Evolutionary conservation across 2,113 vertebrate species (phyloP).

Genomic region (Poecilia latipinna): DNA sequence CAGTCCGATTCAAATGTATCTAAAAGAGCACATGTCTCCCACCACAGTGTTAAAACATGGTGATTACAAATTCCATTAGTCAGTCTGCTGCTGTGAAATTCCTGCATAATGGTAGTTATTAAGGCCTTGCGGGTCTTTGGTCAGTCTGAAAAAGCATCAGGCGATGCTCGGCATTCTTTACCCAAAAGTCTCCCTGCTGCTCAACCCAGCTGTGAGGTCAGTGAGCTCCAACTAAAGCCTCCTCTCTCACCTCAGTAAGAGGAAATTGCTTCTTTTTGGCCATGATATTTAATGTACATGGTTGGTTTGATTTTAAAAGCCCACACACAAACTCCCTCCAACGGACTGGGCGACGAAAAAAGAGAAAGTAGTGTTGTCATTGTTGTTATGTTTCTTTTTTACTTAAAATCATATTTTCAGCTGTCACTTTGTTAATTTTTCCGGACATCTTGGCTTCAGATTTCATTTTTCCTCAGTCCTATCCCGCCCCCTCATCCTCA

Average conservation of each 20-base stretch:
- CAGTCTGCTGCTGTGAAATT: slow-evolving; percentile 30
- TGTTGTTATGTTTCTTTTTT: not conserved
- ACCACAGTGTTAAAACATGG: slow-evolving; percentile 18
- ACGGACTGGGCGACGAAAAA: slow-evolving; percentile 16
- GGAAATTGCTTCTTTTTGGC: slow-evolving; percentile 56
- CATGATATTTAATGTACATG: slow-evolving; percentile 52
- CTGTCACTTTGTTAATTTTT: slow-evolving; percentile 3
- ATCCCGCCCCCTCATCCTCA: slow-evolving; percentile 31
- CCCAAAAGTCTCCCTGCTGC: slow-evolving; percentile 27
- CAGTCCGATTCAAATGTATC: slow-evolving; percentile 15
- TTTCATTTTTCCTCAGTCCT: slow-evolving; percentile 2
- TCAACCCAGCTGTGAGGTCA: slow-evolving; percentile 58
- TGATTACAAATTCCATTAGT: slow-evolving; percentile 54
- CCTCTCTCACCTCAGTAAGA: slow-evolving; percentile 38
- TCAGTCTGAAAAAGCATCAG: slow-evolving; percentile 36
- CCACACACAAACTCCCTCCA: slow-evolving; percentile 25
- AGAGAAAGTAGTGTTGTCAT: slow-evolving; percentile 18
- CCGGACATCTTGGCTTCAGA: slow-evolving; percentile 13
- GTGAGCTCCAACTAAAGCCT: slow-evolving; percentile 49
- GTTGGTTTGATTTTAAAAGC: slow-evolving; percentile 49
- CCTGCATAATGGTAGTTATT: slow-evolving; percentile 50
- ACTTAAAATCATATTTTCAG: slow-evolving; percentile 11
- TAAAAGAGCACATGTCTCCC: slow-evolving; percentile 23
- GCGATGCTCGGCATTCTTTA: slow-evolving; percentile 21
- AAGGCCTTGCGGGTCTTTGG: slow-evolving; percentile 40